Base-by-base conservation (phyloP, 92 coral and sea anemone species). In the Plumapathes pennacea region DNA sequence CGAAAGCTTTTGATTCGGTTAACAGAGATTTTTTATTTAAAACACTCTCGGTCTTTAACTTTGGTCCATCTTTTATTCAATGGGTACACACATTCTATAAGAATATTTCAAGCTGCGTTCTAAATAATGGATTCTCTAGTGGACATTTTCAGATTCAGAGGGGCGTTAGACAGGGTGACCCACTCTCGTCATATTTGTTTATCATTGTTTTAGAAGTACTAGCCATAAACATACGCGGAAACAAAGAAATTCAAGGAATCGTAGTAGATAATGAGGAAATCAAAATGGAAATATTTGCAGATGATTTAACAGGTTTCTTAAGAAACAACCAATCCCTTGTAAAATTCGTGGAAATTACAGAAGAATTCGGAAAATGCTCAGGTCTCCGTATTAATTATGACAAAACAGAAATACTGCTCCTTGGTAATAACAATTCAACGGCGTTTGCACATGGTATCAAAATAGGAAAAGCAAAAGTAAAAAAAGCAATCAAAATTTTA, bases 51-150 rank as follows among this genome's bases (percentile, higher is more conserved):
- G 13, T 27, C 17, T 57, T 51, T 54, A 54, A 54, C 6, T 64
- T 64, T 36, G 68, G 72, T 2, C 29, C 46, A 4, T 64, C 72
- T 23, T 54, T 74, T 23, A 74, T 74, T 19, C 4, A 56, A 23
- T 54, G 66, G 77, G 47, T 74, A 17, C 53, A 67, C 20, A 46
- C 52, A 4, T 64, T 67, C 49, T 49, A 64, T 32, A 49, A 57
- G 21, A 63, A 74, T 30, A 52, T 67, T 17, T 17, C 41, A 12
- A 74, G 77, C 30, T 51, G 68, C 14, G 67, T 74, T 33, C 52
- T 74, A 77, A 67, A 74, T 42, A 74, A 74, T 27, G 68, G 77
- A 4, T 54, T 19, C 50, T 65, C 59, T n/a, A 63, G 52, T 36
- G 38, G 57, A 12, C 60, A 49, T 32, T 70, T 70, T 36, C 34